phyloP scores from a whole-genome alignment of 2,113 vertebrate species.

The Sebastes schlegelii region DNA sequence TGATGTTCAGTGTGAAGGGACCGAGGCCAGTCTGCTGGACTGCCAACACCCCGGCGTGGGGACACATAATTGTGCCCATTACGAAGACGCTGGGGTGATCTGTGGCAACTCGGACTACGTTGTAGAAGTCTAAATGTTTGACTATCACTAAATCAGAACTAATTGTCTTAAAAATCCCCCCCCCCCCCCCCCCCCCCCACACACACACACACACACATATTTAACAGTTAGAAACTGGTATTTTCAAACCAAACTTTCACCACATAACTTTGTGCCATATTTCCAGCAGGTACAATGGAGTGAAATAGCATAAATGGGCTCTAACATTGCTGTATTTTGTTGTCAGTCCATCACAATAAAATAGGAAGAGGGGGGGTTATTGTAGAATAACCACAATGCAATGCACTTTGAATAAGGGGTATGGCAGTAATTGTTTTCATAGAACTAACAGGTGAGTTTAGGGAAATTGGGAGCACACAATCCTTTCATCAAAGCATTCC shows the following conservation, averaged over 20 bases:
- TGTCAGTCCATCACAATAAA: neutral
- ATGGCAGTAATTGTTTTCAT: neutral
- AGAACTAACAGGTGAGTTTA: neutral
- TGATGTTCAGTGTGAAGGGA: conserved; percentile 88
- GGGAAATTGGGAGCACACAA: neutral
- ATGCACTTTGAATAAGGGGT: neutral
- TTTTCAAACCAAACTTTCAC: neutral
- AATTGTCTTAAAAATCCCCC: conserved; percentile 17
- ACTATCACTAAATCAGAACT: neutral
- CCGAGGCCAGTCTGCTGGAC: conserved; percentile 87
- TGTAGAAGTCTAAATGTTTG: conserved; percentile 42
- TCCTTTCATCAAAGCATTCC: neutral
- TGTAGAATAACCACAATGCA: neutral
- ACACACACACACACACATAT: neutral
- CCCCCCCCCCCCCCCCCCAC: too few species aligned
- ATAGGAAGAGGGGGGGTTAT: neutral
- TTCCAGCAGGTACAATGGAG: neutral
- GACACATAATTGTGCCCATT: conserved; percentile 89
- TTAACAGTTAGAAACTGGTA: neutral
- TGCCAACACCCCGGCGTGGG: conserved; percentile 87
- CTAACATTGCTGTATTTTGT: neutral
- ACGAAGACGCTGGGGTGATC: conserved; percentile 93
- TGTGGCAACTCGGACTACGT: conserved; percentile 78
- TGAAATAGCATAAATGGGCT: neutral
- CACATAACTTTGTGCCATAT: neutral